Evolutionary conservation across 2,113 vertebrate genomes (phyloP), one percentile per base, ranked within the genome.

Genomic region (Callocephalon fimbriatum): DNA sequence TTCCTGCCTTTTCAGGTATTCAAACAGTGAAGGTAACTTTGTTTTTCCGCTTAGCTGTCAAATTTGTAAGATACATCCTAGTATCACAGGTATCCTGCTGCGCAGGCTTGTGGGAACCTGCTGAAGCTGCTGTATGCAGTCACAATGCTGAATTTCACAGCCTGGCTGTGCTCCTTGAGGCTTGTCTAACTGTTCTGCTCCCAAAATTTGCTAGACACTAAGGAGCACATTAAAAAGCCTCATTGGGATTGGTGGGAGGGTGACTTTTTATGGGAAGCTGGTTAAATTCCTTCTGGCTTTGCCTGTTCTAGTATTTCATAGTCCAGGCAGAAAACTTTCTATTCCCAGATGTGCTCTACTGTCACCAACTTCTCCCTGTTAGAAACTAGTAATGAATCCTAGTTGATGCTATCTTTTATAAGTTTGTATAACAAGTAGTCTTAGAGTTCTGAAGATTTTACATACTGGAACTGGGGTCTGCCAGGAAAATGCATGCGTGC

Each of bases 401-500:
- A 38, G 16, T 70, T 38, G 18, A 84, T 45, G 27, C 62, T 88
- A 50, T 73, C 67, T 58, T 76, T 10, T 70, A 32, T 66, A 18
- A 84, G 54, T 88, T 95, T 86, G 45, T 71, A 6, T 80, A 83
- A 88, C 25, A 91, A 84, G 90, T 73, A 74, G 67, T 74, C 92
- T 45, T 23, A 19, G 45, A 66, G 37, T 73, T 93, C 25, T 42
- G 20, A 80, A 83, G 50, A 86, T 31, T 80, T 92, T 92, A 35
- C n/a, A 6, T 66, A 20, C 23, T 88, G 67, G 40, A 86, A 80
- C 54, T 79, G 5, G 2, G 32, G 32, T 75, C 42, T 75, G 63
- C 51, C 26, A 54, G 54, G 58, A 86, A 80, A 92, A 93, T n/a
- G 14, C 22, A 56, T 27, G 29, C 3, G 1, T 78, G 14, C 67